phyloP scores from a whole-genome alignment of 2,797 vertebrate species.

The Phalanger gymnotis region DNA sequence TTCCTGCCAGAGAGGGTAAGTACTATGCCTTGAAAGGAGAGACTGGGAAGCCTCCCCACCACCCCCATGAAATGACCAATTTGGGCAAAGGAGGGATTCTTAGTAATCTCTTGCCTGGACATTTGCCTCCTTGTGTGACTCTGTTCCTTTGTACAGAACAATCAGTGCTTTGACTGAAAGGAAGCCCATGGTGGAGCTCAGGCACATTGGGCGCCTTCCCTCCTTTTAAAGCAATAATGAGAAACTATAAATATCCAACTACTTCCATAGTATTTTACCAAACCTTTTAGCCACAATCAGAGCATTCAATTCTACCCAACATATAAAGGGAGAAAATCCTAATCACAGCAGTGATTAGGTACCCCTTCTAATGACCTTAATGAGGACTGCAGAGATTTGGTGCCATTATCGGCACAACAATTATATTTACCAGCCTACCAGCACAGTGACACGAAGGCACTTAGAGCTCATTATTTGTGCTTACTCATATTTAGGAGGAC shows the following conservation, averaged over 20 bases:
- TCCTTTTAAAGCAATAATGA: conserved; percentile 57
- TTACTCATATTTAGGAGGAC: background rate
- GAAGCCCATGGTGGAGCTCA: conserved; percentile 32
- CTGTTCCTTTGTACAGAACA: conserved; percentile 6
- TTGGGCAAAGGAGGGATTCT: background rate
- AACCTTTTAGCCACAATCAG: conserved; percentile 53
- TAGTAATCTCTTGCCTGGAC: conserved; percentile 46
- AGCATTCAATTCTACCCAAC: conserved; percentile 15
- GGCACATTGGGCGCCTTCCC: conserved; percentile 23
- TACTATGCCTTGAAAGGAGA: background rate
- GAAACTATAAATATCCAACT: conserved; percentile 62
- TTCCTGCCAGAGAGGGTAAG: background rate
- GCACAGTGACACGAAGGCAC: background rate
- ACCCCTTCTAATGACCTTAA: conserved; percentile 34
- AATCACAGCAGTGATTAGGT: conserved; percentile 14
- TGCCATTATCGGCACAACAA: conserved; percentile 2
- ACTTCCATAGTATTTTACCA: conserved; percentile 62
- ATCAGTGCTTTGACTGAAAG: conserved; percentile 38
- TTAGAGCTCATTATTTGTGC: conserved; percentile 17
- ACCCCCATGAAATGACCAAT: background rate
- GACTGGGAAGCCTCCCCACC: background rate
- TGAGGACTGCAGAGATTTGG: conserved; percentile 33
- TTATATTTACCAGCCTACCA: background rate
- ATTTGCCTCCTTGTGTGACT: conserved; percentile 8
- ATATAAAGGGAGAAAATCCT: conserved; percentile 25